phyloP scores from a whole-genome alignment of 2,888 invertebrate species.

The Eilema caniola region DNA sequence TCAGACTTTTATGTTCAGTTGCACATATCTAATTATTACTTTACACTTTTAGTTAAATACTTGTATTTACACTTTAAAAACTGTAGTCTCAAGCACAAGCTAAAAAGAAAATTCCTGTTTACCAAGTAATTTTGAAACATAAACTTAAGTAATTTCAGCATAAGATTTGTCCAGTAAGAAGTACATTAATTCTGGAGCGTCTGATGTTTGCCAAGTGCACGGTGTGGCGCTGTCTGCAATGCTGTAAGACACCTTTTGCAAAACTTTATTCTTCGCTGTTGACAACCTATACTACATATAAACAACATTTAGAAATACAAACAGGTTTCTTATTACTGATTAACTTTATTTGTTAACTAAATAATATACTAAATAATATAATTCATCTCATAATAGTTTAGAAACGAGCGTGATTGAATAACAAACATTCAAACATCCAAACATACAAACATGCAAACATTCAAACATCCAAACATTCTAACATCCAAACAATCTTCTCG shows the following conservation, averaged over 20 bases:
- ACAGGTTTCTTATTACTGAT: not conserved
- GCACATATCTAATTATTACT: not conserved
- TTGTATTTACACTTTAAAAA: not conserved
- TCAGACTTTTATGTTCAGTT: too few relatives aligned
- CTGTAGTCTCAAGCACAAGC: not conserved
- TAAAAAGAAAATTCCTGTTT: slow-evolving; percentile 3
- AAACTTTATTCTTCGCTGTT: slow-evolving; percentile 50
- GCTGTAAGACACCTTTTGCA: slow-evolving; percentile 42
- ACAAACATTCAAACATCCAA: too few relatives aligned
- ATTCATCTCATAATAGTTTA: too few relatives aligned
- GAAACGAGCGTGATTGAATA: too few relatives aligned
- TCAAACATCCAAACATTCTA: too few relatives aligned
- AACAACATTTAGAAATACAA: slow-evolving; percentile 36
- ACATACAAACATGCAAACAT: too few relatives aligned
- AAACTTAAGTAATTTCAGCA: slow-evolving; percentile 39
- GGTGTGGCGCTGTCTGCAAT: slow-evolving; percentile 38
- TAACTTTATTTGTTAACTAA: too few relatives aligned
- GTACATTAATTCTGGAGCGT: slow-evolving; percentile 38
- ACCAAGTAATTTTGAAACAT: slow-evolving; percentile 26
- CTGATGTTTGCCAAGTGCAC: slow-evolving; percentile 37
- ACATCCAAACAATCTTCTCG: too few relatives aligned
- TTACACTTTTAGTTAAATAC: not conserved
- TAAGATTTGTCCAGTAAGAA: slow-evolving; percentile 41
- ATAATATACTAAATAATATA: too few relatives aligned
- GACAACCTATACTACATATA: slow-evolving; percentile 44